A percentile compares a stretch with the other conserved stretches of the same genome.
These are phyloP conservation scores for Petrocephalus sullivani DNA, from an alignment of 2,797 vertebrate species.

Conservation along the genomic window DNA sequence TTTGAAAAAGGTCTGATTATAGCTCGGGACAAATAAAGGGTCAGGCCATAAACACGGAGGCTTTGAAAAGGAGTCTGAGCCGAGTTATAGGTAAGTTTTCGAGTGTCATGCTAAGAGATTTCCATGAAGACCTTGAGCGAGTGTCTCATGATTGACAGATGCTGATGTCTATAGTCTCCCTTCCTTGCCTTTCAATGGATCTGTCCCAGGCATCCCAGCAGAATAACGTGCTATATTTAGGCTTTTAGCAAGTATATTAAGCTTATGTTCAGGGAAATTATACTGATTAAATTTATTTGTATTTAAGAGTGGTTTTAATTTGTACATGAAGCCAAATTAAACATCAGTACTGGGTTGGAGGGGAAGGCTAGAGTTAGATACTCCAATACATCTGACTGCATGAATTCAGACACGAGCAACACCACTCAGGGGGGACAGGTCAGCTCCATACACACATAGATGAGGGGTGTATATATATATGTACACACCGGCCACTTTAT, in stretches of 20 bases:
- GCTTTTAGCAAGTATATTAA: neutral
- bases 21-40: conserved; percentile 1
- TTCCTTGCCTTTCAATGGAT: neutral
- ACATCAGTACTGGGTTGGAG: neutral
- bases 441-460: neutral
- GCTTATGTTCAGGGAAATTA: neutral
- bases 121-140: neutral
- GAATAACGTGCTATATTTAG: neutral
- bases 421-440: neutral
- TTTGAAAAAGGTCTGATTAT: neutral
- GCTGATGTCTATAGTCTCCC: neutral
- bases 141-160: neutral
- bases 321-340: neutral
- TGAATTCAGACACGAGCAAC: neutral
- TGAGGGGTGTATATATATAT: neutral
- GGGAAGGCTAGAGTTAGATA: neutral
- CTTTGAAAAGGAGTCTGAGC: neutral
- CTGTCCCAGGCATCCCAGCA: neutral
- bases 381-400: neutral
- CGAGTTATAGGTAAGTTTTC: neutral
- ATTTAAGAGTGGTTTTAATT: neutral
- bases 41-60: neutral
- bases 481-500: too few species aligned
- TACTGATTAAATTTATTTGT: neutral
- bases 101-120: neutral